Evolutionary conservation across 2,888 invertebrate species (phyloP), one percentile per base, ranked within the genome.

Genomic region (Andrena chrysosceles): DNA sequence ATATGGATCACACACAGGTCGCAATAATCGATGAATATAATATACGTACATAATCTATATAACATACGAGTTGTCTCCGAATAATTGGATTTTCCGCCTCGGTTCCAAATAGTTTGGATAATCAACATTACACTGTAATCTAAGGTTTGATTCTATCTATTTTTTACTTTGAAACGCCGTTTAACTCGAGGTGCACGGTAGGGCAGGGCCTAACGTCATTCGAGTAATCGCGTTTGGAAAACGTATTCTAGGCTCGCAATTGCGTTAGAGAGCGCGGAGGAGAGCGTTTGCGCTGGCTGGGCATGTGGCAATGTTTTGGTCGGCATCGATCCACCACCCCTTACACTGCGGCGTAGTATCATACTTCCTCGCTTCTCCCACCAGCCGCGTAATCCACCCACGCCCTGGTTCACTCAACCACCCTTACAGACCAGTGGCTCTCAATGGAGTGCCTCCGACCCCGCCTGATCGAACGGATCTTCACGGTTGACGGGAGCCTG

Each of bases 281-380:
- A 59, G 59, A 69, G 67, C 54, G 62, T 52, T 49, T 63, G 68
- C 59, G 64, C 54, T 82, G 64, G 77, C 82, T 82, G 87, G 92
- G 93, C 93, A 93, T 93, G 93, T 93, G 93, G 93, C 93, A 93
- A 94, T 94, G 93, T 94, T 94, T 94, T 94, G 93, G 93, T 91
- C 92, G 91, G 89, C 91, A 93, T 94, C 93, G 93, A 93, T 94
- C 93, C 90, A 81, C 86, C 85, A 84, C 89, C 90, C 89, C 90
- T 88, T 87, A 89, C 89, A 89, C 91, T 91, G 92, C 91, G 91
- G 87, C 91, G 92, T 90, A 91, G 90, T 91, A 91, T 90, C 87
- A 86, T 87, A 86, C 86, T 80, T 81, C 83, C 85, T 84, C 83
- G 71, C 76, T 82, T 81, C 81, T 75, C 74, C 77, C 77, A 68